These are phyloP conservation scores for Tenebrosternarchus preto DNA, from an alignment of 2,113 vertebrate genomes.

Conservation along the genomic window DNA sequence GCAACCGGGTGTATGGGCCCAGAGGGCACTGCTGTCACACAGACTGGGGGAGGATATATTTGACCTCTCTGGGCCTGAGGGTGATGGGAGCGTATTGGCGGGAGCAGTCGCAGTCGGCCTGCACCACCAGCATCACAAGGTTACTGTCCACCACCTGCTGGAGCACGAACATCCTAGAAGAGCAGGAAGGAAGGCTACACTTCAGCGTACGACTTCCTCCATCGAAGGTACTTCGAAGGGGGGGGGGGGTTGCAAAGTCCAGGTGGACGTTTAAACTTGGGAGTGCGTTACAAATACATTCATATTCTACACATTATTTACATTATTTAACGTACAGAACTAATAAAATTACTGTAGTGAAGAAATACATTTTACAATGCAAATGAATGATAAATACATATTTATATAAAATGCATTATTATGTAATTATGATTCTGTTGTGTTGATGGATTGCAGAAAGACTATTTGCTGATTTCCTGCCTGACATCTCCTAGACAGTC, in stretches of 20 bases:
- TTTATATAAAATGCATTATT: neutral
- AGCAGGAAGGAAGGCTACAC: neutral
- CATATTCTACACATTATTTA: neutral
- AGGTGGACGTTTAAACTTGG: too few relatives aligned
- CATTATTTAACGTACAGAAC: neutral
- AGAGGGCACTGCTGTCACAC: neutral
- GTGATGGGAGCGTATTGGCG: conserved; percentile 79
- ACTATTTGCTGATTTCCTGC: too few relatives aligned
- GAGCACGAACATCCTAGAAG: conserved; percentile 88
- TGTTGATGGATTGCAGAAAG: too few relatives aligned
- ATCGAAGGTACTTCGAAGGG: too few relatives aligned
- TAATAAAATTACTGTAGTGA: too few relatives aligned
- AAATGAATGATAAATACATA: too few relatives aligned
- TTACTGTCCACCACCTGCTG: conserved; percentile 86
- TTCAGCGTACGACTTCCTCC: too few relatives aligned
- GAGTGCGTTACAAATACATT: too few relatives aligned
- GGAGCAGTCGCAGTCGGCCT: conserved; percentile 86
- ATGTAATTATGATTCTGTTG: neutral
- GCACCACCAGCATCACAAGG: conserved; percentile 85
- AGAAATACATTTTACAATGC: too few relatives aligned
- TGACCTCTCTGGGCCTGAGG: conserved; percentile 84
- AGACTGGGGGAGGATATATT: conserved; percentile 88
- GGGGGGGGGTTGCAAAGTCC: too few relatives aligned
- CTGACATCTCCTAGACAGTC: too few relatives aligned
- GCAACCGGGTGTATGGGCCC: neutral